Base-by-base conservation (phyloP, 2,113 vertebrate genomes). In the Monarcha castaneiventris region DNA sequence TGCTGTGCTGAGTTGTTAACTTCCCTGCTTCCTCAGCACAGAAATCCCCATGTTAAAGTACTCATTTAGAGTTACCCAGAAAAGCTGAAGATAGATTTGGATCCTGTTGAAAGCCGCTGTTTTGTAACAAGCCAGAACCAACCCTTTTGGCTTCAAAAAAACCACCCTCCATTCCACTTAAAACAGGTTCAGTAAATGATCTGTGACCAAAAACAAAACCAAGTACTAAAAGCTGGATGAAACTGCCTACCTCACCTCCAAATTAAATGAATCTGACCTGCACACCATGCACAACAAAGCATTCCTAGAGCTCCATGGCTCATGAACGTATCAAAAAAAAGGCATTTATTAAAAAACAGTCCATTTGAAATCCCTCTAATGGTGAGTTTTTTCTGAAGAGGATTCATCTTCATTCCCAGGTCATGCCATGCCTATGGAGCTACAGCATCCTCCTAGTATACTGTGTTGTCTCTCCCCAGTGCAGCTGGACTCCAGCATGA, bases 151-250 rank as follows among this genome's bases (percentile, higher is more conserved):
- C 71, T 94, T 94, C 33, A 88, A 94, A 89, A 91, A 86, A 87
- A 26, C 1, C 74, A 90, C 84, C 46, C 90, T 93, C 63, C 48
- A 39, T 95, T 96, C 93, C 94, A 96, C 94, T 96, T 97, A 91
- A 96, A 96, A 95, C 95, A 96, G 94, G 91, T 97, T 96, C 94
- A 90, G 91, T 80, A 95, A 97, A 96, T 95, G 87, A 94, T 96
- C 94, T 91, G 93, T 97, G 95, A 97, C 96, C 95, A 96, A 97
- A 96, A 97, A 85, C 94, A 97, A 96, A 96, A 95, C 94, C 94
- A 91, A 97, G 63, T 78, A 94, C 91, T 85, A 97, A 94, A 97
- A 85, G 72, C 68, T 93, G 93, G 94, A 88, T 89, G 77, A 91
- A 97, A 94, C 87, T 93, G 75, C 78, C 93, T 62, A 62, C 88